Base-by-base conservation (phyloP, 2,888 invertebrate species). In the Volucella inanis region DNA sequence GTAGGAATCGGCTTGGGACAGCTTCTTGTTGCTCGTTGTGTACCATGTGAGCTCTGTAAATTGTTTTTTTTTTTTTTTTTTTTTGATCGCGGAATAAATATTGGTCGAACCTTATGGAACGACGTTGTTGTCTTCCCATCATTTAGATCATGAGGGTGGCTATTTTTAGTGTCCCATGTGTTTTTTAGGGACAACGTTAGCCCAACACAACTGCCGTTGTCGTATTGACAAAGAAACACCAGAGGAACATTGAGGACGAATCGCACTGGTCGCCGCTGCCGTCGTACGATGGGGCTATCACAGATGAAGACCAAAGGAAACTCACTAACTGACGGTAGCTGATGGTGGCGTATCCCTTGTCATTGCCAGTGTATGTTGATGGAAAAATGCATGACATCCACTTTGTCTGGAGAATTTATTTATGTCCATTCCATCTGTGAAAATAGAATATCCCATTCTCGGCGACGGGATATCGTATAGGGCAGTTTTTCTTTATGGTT, bases 81-180 rank as follows among this genome's bases (percentile, higher is more conserved):
- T 64, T 70, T n/a, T 45, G 57, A 67, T 71, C 65, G 74, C 57
- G 76, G 76, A 71, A 85, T 85, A 85, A 85, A 85, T 85, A 81
- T 85, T 85, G 85, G 81, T 81, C 85, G 81, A 81, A 64, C 85
- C 81, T 76, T 85, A 85, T 81, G 85, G 85, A 68, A 81, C 65
- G 57, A 68, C 76, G 81, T 64, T 81, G 76, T 81, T 85, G 85
- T 80, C 85, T 85, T 85, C 85, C 85, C 85, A 81, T 85, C 81
- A 85, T 85, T 85, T 85, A 85, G 85, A 85, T 85, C 85, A 85
- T 85, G 85, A 85, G 85, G 85, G 85, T 85, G 85, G 85, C 85
- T 85, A 85, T 85, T 85, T 85, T 81, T 85, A 85, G 85, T 80
- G 85, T 80, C 76, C 85, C 81, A 77, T 85, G 81, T 85, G 81